Evolutionary conservation across 1,140 invertebrate genomes (phyloP).

Genomic region (Lineus longissimus): DNA sequence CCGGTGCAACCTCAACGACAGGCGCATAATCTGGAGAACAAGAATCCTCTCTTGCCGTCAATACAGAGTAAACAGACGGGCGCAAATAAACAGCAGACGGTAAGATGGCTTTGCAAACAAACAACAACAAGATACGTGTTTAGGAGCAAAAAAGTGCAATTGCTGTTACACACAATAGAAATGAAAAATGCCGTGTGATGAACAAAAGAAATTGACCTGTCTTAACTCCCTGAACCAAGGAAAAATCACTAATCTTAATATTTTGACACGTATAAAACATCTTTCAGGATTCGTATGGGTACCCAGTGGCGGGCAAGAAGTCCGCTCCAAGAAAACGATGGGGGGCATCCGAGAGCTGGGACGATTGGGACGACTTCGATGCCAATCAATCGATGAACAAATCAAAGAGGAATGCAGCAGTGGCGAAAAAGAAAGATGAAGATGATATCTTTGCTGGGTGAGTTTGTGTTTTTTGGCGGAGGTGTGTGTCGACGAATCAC

Average conservation of each 20-base stretch:
- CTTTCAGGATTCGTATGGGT: conserved; percentile 33
- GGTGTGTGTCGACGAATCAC: no score
- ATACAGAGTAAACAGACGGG: conserved; percentile 2
- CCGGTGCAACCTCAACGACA: no score
- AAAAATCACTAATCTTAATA: no score
- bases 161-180: no score
- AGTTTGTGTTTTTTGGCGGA: no score
- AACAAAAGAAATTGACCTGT: no score
- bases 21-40: neutral
- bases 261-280: no score
- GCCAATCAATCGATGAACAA: conserved; percentile 14
- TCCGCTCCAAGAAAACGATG: conserved; percentile 31
- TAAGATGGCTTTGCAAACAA: no score
- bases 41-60: conserved; percentile 2
- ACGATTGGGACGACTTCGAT: conserved; percentile 47
- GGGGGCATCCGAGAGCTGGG: conserved; percentile 40
- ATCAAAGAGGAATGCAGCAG: conserved; percentile 9
- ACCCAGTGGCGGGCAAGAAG: conserved; percentile 27
- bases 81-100: neutral
- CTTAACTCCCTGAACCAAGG: no score
- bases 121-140: no score
- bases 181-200: no score
- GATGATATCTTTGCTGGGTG: conserved; percentile 23
- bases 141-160: no score
- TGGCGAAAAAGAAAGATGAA: conserved; percentile 16